A percentile compares a stretch with the other conserved stretches of the same genome.
These are phyloP conservation scores for Henricia sp. DNA, from an alignment of 53 echinoderm and acorn worm species.

Conservation along the genomic window DNA sequence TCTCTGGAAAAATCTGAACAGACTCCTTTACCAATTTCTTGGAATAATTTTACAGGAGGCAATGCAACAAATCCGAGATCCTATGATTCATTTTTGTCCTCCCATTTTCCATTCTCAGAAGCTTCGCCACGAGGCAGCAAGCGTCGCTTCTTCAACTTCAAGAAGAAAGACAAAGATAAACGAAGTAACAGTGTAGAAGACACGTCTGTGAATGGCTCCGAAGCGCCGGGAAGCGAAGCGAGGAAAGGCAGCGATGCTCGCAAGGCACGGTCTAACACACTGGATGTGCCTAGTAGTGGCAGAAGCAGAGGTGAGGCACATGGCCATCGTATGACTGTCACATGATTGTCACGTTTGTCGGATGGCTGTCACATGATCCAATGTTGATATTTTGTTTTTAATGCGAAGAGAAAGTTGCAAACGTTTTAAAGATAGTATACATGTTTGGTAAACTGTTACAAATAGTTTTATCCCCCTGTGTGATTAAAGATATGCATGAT, in stretches of 20 bases:
- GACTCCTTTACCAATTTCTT: too few relatives aligned
- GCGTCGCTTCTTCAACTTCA: slow-evolving; percentile 72
- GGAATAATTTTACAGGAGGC: background rate
- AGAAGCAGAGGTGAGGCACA: slow-evolving; percentile 67
- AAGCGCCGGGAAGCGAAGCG: slow-evolving; percentile 38
- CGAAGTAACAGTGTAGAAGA: slow-evolving; percentile 21
- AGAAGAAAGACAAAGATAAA: slow-evolving; percentile 75
- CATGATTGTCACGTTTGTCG: too few relatives aligned
- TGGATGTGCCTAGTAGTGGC: slow-evolving; percentile 51
- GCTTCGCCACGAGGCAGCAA: slow-evolving; percentile 77
- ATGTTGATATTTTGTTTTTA: background rate
- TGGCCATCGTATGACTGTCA: too few relatives aligned
- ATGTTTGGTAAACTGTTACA: too few relatives aligned
- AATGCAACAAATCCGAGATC: background rate
- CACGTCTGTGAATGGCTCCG: slow-evolving; percentile 33
- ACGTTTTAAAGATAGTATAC: background rate
- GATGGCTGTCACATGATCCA: too few relatives aligned
- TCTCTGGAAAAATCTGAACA: too few relatives aligned
- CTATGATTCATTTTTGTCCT: background rate
- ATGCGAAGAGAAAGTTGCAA: background rate
- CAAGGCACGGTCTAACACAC: slow-evolving; percentile 59
- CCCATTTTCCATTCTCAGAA: slow-evolving; percentile 14
- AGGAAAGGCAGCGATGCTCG: slow-evolving; percentile 20
- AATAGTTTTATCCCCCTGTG: too few relatives aligned
- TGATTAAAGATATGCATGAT: too few relatives aligned